Conservation (phyloP, 2,113 vertebrate genomes). For the Megalops atlanticus region DNA sequence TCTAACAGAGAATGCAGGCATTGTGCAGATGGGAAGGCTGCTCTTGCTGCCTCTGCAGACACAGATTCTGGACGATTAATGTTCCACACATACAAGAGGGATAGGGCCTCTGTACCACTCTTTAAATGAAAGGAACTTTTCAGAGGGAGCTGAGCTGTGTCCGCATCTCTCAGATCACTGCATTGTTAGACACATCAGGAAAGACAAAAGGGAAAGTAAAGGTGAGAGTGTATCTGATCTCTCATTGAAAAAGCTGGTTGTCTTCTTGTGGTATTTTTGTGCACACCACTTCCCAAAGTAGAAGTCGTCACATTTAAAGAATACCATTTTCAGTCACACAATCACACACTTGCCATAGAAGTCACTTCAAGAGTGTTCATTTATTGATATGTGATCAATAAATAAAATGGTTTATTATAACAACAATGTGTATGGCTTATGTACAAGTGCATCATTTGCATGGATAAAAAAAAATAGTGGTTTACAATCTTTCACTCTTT, state of each 20-base stretch:
- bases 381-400: constrained; percentile 65
- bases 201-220: background rate
- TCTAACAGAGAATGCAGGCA: background rate
- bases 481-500: constrained; percentile 42
- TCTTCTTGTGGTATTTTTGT: background rate
- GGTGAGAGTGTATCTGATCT: background rate
- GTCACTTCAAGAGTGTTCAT: constrained; percentile 51
- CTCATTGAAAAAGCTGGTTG: background rate
- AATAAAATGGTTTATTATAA: constrained; percentile 73
- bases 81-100: background rate
- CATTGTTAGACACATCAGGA: background rate
- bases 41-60: background rate
- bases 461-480: constrained; percentile 35
- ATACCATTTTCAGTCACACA: background rate
- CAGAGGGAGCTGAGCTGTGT: background rate
- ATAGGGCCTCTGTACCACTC: background rate
- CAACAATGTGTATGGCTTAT: constrained; percentile 76
- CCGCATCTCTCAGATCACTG: background rate
- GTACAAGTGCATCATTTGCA: constrained; percentile 69
- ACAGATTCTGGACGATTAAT: background rate
- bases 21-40: background rate
- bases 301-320: background rate
- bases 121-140: background rate
- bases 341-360: constrained; percentile 12
- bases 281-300: background rate